Evolutionary conservation across 2,888 invertebrate genomes (phyloP).

Genomic region (Hyposoter didymator): DNA sequence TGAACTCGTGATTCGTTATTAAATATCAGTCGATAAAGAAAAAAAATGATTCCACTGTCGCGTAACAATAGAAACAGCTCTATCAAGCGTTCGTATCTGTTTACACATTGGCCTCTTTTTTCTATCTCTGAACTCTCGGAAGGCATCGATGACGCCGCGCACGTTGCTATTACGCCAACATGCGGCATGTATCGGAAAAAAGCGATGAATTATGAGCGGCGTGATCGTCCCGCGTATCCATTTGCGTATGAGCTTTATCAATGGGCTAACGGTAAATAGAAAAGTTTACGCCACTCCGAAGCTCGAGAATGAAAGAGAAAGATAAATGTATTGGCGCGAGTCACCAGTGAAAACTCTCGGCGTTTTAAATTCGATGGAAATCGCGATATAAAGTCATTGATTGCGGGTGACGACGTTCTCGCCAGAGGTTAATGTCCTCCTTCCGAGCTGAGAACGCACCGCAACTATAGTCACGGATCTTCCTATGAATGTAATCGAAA

Average conservation of each 20-base stretch:
- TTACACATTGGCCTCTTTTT: slow-evolving; percentile 30
- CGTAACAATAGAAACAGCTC: slow-evolving; percentile 51
- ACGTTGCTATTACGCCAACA: slow-evolving; percentile 69
- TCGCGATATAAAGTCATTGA: slow-evolving; percentile 56
- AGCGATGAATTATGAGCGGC: slow-evolving; percentile 41
- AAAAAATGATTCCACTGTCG: slow-evolving; percentile 42
- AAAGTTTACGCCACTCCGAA: background rate
- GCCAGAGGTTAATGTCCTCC: slow-evolving; percentile 50
- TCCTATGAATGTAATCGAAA: slow-evolving; percentile 55
- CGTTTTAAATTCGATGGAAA: slow-evolving; percentile 57
- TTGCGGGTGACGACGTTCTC: slow-evolving; percentile 41
- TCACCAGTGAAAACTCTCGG: slow-evolving; percentile 30
- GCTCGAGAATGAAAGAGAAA: slow-evolving; percentile 12
- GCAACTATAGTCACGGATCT: slow-evolving; percentile 51
- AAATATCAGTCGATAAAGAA: slow-evolving; percentile 9
- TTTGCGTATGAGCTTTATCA: slow-evolving; percentile 46
- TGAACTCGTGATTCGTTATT: background rate
- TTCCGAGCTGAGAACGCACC: slow-evolving; percentile 7
- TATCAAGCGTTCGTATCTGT: slow-evolving; percentile 46
- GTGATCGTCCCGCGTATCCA: slow-evolving; percentile 41
- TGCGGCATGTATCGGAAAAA: slow-evolving; percentile 64
- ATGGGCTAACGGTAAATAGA: slow-evolving; percentile 63
- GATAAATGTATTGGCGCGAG: slow-evolving; percentile 43
- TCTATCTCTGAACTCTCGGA: slow-evolving; percentile 38
- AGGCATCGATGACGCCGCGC: slow-evolving; percentile 54